phyloP scores from a whole-genome alignment of 2,113 vertebrate species.

The Hemiprocne comata region DNA sequence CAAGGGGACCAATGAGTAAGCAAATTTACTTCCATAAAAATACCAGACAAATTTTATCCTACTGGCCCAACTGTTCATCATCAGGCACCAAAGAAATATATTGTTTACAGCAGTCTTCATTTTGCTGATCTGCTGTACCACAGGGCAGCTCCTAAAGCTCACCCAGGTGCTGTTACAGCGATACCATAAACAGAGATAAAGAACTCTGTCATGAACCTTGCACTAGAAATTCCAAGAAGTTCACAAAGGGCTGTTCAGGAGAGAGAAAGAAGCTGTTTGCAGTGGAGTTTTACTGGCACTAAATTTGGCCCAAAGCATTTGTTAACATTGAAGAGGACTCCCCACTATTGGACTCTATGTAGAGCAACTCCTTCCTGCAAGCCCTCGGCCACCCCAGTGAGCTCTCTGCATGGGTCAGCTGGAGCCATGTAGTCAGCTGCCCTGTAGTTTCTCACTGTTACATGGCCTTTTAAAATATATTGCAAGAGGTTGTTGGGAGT shows the following conservation, averaged over 20 bases:
- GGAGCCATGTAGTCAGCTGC: not conserved
- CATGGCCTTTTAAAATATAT: not conserved
- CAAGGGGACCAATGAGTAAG: not conserved
- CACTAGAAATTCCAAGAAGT: not conserved
- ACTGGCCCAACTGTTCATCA: not conserved
- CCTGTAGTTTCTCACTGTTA: not conserved
- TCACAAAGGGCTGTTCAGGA: not conserved
- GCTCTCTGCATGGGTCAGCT: not conserved
- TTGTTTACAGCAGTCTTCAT: not conserved
- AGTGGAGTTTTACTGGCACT: not conserved
- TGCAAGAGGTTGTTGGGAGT: not conserved
- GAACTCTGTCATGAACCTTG: not conserved
- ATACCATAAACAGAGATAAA: not conserved
- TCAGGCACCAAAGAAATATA: not conserved
- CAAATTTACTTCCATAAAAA: not conserved
- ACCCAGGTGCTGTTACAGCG: not conserved
- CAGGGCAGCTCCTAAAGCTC: not conserved
- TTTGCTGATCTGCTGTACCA: not conserved
- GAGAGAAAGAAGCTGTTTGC: not conserved
- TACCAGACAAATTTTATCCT: not conserved
- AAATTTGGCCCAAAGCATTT: not conserved
- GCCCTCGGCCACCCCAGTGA: accelerated
- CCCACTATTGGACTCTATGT: accelerated
- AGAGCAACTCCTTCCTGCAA: not conserved
- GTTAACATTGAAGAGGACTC: not conserved